Evolutionary conservation across 2,113 vertebrate species (phyloP).

Genomic region (Siniperca chuatsi): DNA sequence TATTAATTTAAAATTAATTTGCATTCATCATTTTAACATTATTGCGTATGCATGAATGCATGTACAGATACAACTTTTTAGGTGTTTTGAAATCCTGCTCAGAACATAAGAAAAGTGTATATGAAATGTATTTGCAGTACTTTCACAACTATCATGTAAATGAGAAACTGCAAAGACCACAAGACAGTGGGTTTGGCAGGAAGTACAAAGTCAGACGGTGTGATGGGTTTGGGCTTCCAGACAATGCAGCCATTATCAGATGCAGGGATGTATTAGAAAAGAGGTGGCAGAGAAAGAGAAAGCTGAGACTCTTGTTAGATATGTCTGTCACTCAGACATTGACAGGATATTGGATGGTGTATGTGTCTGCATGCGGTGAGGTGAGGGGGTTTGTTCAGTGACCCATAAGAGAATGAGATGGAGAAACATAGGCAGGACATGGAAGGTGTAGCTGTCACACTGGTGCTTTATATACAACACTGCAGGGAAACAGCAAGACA

Average conservation of each 20-base stretch:
- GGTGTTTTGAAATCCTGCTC: not conserved
- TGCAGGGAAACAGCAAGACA: conserved; percentile 14
- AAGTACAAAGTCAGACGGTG: not conserved
- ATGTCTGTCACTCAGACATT: conserved; percentile 40
- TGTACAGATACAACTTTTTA: not conserved
- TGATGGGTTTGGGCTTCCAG: conserved; percentile 23
- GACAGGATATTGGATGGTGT: conserved; percentile 54
- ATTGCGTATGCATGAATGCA: not conserved
- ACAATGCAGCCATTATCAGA: conserved; percentile 39
- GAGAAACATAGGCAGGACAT: conserved; percentile 12
- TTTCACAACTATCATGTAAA: not conserved
- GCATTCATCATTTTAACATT: not conserved
- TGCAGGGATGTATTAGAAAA: conserved; percentile 21
- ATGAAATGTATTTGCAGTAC: not conserved
- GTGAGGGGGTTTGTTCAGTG: conserved; percentile 8
- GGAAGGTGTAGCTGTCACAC: conserved; percentile 36
- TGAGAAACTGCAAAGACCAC: conserved; percentile 1
- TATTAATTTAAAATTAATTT: not conserved
- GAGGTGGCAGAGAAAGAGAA: not conserved
- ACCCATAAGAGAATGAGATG: conserved; percentile 14
- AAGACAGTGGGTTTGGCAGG: not conserved
- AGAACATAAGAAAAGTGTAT: not conserved
- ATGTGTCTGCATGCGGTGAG: conserved; percentile 1
- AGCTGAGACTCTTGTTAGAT: conserved; percentile 21
- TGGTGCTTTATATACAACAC: conserved; percentile 21